phyloP scores from a whole-genome alignment of 2,888 invertebrate species.

The Cephalotes varians region DNA sequence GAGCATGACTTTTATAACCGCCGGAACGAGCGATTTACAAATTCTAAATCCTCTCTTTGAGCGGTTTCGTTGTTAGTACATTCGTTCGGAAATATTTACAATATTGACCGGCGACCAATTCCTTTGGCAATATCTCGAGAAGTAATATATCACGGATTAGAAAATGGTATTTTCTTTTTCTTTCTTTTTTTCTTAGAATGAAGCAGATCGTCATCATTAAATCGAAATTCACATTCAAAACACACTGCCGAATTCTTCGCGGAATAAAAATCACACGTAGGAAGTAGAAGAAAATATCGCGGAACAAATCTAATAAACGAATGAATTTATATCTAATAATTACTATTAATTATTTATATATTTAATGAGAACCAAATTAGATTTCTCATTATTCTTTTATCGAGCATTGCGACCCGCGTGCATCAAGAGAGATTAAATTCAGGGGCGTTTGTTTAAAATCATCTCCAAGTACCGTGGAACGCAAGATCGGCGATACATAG shows the following conservation, averaged over 20 bases:
- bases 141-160: background rate
- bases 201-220: background rate
- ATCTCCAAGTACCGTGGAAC: background rate
- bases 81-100: constrained; percentile 11
- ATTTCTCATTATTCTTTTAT: background rate
- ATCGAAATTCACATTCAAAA: constrained; percentile 26
- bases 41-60: background rate
- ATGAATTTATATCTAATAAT: background rate
- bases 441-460: background rate
- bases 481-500: constrained; percentile 4
- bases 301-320: background rate
- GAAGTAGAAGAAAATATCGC: too few relatives aligned
- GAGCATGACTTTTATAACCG: constrained; percentile 24
- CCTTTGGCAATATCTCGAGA: constrained; percentile 1
- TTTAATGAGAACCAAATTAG: background rate
- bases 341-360: background rate
- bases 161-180: background rate
- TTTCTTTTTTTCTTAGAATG: background rate
- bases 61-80: constrained; percentile 5
- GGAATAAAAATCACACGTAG: background rate
- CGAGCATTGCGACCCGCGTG: background rate
- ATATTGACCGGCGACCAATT: constrained; percentile 30
- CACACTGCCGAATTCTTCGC: background rate
- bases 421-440: constrained; percentile 1
- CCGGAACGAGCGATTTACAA: constrained; percentile 36